Evolutionary conservation across 1,140 invertebrate species (phyloP).

Genomic region (Hycleus cichorii): DNA sequence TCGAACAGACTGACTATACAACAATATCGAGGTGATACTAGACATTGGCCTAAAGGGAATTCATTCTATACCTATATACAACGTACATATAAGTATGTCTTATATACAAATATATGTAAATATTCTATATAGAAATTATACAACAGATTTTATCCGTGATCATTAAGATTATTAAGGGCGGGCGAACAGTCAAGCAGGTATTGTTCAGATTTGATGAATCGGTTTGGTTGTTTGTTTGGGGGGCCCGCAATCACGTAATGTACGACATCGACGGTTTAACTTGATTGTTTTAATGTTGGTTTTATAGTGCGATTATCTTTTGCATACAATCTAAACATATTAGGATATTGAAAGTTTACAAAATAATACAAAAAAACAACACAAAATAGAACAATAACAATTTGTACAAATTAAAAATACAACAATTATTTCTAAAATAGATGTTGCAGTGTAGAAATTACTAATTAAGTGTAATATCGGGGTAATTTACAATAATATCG

Average conservation of each 20-base stretch:
- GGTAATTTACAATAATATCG: no score
- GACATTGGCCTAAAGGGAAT: slow-evolving; percentile 29
- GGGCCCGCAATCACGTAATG: slow-evolving; percentile 32
- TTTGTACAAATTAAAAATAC: no score
- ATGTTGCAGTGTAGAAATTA: no score
- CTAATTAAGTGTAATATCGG: no score
- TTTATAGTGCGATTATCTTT: slow-evolving; percentile 9
- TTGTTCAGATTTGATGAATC: slow-evolving; percentile 36
- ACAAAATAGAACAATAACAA: no score
- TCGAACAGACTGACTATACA: not conserved
- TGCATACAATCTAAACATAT: slow-evolving; percentile 10
- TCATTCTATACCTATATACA: slow-evolving; percentile 15
- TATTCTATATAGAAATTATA: slow-evolving; percentile 32
- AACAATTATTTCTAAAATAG: no score
- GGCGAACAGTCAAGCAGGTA: slow-evolving; percentile 34
- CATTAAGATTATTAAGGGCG: slow-evolving; percentile 41
- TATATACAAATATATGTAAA: not conserved
- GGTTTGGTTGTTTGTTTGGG: slow-evolving; percentile 32
- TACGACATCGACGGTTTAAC: slow-evolving; percentile 24
- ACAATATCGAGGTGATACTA: slow-evolving; percentile 29
- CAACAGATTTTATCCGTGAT: slow-evolving; percentile 40
- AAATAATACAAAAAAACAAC: not conserved
- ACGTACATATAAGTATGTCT: no score
- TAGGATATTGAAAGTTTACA: slow-evolving; percentile 13
- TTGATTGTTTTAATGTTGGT: slow-evolving; percentile 32